Evolutionary conservation across 2,113 vertebrate genomes (phyloP), one percentile per base, ranked within the genome.

Genomic region (Halcyon malimbica): DNA sequence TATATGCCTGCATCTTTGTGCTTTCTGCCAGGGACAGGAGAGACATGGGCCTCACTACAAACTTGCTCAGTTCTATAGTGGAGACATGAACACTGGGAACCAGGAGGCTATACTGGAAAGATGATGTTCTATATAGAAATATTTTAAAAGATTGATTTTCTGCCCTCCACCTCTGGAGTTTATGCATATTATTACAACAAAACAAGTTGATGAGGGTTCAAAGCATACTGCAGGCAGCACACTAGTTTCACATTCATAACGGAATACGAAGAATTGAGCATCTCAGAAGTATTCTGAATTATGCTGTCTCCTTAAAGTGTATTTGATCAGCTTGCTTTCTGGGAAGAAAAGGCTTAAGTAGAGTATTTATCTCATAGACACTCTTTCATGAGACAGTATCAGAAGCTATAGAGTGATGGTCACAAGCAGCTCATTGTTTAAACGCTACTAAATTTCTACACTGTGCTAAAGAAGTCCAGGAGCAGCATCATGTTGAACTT

Each of bases 161-260:
- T 48, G 9, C 23, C 2, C 16, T 1, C 4, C 7, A 4, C 5
- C 10, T 35, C n/a, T 5, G 0, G 25, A 73, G 25, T 67, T 74
- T 20, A 3, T 24, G 12, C 16, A 9, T 28, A 87, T 51, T 69
- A 60, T 18, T 77, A 50, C 25, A 75, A 78, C 11, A 62, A 54
- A 48, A 41, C n/a, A 78, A 65, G 24, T 17, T 78, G 75, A 79
- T 31, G 50, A 44, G 9, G 25, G 10, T 25, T 88, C 37, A 88
- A 85, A 85, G 51, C 26, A 78, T 29, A 29, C 6, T 28, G 21
- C 33, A 82, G 41, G 33, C 10, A 65, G 19, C 25, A 84, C 33
- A 33, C 15, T 37, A 11, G 20, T 42, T 90, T 85, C 56, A 48
- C 20, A 35, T 19, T 65, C 20, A 53, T 56, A 83, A 54, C 4